These are phyloP conservation scores for Prunella himalayana DNA, from an alignment of 2,113 vertebrate species.

Conservation along the genomic window DNA sequence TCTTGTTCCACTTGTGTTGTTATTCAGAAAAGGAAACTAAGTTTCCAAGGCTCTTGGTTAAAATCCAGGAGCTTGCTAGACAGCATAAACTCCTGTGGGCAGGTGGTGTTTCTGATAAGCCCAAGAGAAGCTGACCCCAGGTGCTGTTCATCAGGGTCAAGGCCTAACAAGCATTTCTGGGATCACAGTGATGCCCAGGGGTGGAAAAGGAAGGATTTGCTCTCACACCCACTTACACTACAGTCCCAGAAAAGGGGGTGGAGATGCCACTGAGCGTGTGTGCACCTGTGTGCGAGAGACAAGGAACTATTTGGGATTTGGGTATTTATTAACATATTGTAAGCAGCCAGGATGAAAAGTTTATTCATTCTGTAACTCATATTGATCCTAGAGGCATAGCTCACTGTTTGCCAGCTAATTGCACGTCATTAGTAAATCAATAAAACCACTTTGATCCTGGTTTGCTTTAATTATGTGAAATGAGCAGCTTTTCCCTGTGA, in stretches of 20 bases:
- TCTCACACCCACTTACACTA: not conserved
- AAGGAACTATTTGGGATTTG: not conserved
- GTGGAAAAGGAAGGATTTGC: not conserved
- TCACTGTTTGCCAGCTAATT: conserved; percentile 3
- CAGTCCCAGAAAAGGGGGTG: not conserved
- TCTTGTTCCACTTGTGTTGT: too few species aligned
- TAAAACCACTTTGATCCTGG: not conserved
- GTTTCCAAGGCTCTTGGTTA: not conserved
- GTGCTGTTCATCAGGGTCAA: fast-evolving
- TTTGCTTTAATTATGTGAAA: not conserved
- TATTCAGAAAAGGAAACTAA: not conserved
- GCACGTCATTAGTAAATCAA: conserved; percentile 32
- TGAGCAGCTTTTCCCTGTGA: not conserved
- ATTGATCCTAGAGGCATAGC: conserved; percentile 14
- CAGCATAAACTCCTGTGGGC: not conserved
- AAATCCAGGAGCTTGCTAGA: not conserved
- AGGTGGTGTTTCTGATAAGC: not conserved
- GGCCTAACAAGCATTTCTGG: not conserved
- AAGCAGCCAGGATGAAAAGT: not conserved
- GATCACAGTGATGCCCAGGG: not conserved
- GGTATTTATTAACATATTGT: not conserved
- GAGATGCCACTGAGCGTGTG: not conserved
- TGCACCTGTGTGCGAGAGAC: not conserved
- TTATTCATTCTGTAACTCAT: not conserved
- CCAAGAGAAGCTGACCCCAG: too few species aligned